Evolutionary conservation across 2,888 invertebrate species (phyloP), one percentile per base, ranked within the genome.

Genomic region (Tribolium freemani): DNA sequence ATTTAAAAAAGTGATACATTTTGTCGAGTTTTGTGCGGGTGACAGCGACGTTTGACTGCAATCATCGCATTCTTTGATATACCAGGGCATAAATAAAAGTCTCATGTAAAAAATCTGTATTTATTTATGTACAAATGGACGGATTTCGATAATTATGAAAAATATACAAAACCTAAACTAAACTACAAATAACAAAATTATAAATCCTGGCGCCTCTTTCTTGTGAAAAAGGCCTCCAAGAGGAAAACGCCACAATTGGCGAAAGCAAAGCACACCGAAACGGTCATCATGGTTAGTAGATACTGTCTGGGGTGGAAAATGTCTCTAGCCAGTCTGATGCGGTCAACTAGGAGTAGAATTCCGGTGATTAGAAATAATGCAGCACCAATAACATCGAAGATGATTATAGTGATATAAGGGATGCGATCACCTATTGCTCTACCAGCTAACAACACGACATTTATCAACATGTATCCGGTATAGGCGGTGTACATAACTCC

Each of bases 401-500:
- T 86, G 53, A 91, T 86, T 5, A 90, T 88, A 51, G 91, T 92
- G 84, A 89, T 87, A 87, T 91, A 92, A 10, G 92, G 91, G 11
- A 90, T 86, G 0, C 88, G 86, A 82, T 93, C 92, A 6, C 91
- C 90, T 38, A 91, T 85, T 67, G 90, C 80, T 74, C 90, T 88
- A 8, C 90, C 89, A 77, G 91, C 86, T 74, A 93, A 86, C 77
- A 92, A 83, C 21, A 92, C 87, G 1, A 88, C 85, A 73, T 91
- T 91, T 84, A 93, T 90, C 76, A 93, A 88, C 80, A 93, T 88
- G 83, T 88, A 92, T 75, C 92, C 91, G 9, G 90, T 90, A 82
- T 90, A 90, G 2, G 92, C 88, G 9, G 92, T 90, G 85, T 91
- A 93, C 84, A 93, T 90, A 73, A 92, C 87, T 0, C 91, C 92